These are phyloP conservation scores for Brachyhypopomus occidentalis DNA, from an alignment of 2,113 vertebrate genomes.

Conservation along the genomic window DNA sequence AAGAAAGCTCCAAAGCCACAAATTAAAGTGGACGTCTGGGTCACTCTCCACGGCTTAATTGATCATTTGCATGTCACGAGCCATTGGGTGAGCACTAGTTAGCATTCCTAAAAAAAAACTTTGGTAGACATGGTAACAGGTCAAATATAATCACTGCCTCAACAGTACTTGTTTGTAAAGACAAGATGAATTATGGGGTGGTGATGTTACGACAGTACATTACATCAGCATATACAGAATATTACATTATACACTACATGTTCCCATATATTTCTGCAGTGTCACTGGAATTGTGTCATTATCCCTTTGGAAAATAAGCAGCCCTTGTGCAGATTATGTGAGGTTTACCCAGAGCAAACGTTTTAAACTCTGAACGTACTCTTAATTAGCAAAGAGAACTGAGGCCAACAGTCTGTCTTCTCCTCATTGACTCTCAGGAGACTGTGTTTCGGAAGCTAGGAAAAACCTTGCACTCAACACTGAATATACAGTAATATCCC, in stretches of 20 bases:
- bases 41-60: constrained; percentile 27
- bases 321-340: background rate
- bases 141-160: constrained; percentile 8
- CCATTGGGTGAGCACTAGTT: constrained; percentile 21
- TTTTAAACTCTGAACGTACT: too few relatives aligned
- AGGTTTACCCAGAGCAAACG: too few relatives aligned
- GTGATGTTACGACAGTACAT: too few relatives aligned
- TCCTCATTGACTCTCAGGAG: too few relatives aligned
- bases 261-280: background rate
- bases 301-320: background rate
- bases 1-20: background rate
- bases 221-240: too few relatives aligned
- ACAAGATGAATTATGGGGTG: background rate
- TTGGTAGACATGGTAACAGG: constrained; percentile 1
- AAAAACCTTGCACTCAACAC: too few relatives aligned
- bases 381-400: too few relatives aligned
- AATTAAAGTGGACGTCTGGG: constrained; percentile 22
- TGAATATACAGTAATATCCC: too few relatives aligned
- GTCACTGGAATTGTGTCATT: background rate
- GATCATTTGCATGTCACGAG: background rate
- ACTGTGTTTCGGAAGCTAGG: too few relatives aligned
- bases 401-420: too few relatives aligned
- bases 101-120: background rate
- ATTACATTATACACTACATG: too few relatives aligned
- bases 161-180: background rate